Conservation (phyloP, 2,113 vertebrate species). For the Eudorcas thomsonii region DNA sequence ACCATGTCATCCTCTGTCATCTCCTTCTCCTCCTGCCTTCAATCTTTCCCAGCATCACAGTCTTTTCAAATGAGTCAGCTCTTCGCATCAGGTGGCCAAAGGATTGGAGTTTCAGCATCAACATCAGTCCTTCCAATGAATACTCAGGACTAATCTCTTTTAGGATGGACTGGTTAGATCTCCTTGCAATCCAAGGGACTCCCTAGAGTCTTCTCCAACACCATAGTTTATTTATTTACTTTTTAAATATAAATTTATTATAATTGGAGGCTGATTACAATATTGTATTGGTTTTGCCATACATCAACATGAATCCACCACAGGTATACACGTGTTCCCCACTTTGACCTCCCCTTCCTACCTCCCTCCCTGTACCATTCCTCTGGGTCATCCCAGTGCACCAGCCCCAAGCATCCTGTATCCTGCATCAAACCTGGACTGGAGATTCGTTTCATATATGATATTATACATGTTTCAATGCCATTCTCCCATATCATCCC, state of each 20-base stretch:
- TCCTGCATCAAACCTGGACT: no score
- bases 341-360: fast-evolving
- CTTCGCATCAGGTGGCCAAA: background rate
- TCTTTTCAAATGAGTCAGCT: background rate
- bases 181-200: background rate
- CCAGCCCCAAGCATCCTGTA: no score
- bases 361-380: no score
- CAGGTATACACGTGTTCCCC: no score
- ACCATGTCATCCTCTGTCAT: background rate
- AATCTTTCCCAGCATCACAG: background rate
- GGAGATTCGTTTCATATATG: no score
- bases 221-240: background rate
- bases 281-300: no score
- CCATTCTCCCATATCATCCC: no score
- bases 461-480: no score
- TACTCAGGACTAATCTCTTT: background rate
- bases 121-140: background rate
- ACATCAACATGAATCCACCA: no score
- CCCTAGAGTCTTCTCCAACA: background rate
- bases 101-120: background rate
- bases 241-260: no score
- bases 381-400: no score
- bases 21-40: background rate
- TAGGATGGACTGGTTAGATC: background rate
- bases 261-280: no score